Evolutionary conservation across 30 jellyfish, hydroid and myxozoan genomes (phyloP), one percentile per base, ranked within the genome.

Genomic region (Aurelia aurita): DNA sequence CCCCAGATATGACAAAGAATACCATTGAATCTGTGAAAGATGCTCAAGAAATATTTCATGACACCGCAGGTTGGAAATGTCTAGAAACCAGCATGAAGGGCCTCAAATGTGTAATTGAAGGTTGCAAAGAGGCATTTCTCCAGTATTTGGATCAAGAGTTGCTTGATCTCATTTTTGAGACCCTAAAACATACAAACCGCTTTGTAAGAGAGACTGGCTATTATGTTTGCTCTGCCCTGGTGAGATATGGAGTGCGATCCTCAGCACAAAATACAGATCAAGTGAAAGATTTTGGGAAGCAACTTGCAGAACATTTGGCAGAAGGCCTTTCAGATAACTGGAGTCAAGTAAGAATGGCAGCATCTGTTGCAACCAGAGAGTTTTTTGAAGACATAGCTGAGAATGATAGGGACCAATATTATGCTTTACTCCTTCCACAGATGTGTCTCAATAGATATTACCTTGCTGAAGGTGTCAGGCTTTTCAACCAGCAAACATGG

Each of bases 321-420:
- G 87, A 47, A 27, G 98, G 99, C 25, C 83, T 95, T 58, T 80
- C 98, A 12, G 99, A 95, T 88, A 95, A 95, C 62, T 95, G 99
- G 99, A 95, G 99, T 70, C 99, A 95, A 86, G 99, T 95, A 2
- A 80, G 99, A 62, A 80, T 95, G 84, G 99, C 99, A 12, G 99
- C 99, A 6, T 95, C 99, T 31, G 96, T 89, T 59, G 99, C 99
- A 23, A 86, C 99, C 25, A 80, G 99, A 35, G 95, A 90, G 32
- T 95, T 95, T 65, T 90, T 95, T 69, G 91, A 84, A 27, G 99
- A 87, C 44, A 53, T 95, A 49, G 9, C 82, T 19, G 93, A 73
- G 9, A 82, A 69, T 6, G 98, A 87, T 62, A 75, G 88, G 45
- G 92, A 84, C 35, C 80, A 69, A 18, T 86, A 84, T 65, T 85